Conservation (phyloP, 1,140 invertebrate species). For the Drosophila nigromelanica region DNA sequence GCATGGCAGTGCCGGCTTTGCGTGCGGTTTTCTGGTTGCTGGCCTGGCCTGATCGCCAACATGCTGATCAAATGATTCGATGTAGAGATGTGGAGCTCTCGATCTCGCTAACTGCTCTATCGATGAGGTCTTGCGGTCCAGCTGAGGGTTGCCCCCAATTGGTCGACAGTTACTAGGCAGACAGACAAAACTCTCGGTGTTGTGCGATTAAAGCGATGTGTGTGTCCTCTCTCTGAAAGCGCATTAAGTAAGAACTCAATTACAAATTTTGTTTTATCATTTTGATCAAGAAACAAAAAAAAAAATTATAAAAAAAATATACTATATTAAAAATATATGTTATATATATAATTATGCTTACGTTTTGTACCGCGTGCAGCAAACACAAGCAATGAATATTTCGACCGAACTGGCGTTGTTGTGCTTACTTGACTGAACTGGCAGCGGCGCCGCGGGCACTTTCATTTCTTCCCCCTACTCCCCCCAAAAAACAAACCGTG, state of each 20-base stretch:
- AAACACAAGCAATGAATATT: conserved; percentile 59
- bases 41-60: conserved; percentile 28
- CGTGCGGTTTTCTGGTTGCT: conserved; percentile 50
- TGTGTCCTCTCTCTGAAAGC: conserved; percentile 82
- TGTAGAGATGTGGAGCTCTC: conserved; percentile 66
- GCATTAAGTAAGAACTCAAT: conserved; percentile 82
- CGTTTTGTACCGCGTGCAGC: conserved; percentile 66
- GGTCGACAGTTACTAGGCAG: conserved; percentile 74
- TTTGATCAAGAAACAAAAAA: conserved; percentile 51
- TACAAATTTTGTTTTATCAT: conserved; percentile 60
- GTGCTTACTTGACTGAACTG: conserved; percentile 31
- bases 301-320: conserved; percentile 18
- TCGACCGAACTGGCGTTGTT: conserved; percentile 30
- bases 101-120: conserved; percentile 58
- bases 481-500: conserved; percentile 13
- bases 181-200: conserved; percentile 77
- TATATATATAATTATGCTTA: conserved; percentile 66
- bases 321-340: conserved; percentile 42
- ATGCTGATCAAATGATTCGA: conserved; percentile 56
- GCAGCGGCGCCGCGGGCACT: conserved; percentile 22
- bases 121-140: conserved; percentile 69
- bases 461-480: conserved; percentile 22
- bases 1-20: conserved; percentile 25
- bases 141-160: conserved; percentile 54
- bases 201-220: conserved; percentile 71